Base-by-base conservation (phyloP, 2,797 vertebrate species). In the Eulemur mongoz region DNA sequence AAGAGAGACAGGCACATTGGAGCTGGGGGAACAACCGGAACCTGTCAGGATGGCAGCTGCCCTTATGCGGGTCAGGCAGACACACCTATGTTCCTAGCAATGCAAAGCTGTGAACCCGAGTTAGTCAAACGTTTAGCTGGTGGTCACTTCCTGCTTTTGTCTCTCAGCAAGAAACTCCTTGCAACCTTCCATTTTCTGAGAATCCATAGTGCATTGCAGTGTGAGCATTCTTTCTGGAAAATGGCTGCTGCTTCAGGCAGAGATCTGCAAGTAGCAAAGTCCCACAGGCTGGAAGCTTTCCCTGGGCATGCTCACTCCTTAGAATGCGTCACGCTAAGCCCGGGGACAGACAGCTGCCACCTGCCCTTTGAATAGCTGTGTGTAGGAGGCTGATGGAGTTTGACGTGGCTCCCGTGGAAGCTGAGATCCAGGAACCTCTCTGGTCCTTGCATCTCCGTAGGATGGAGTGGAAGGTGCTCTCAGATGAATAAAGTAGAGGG, bases 281-380 rank as follows among this genome's bases (percentile, higher is more conserved):
- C 17, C 61, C 70, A 18, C 38, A n/a, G 75, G 48, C 76, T 92
- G 91, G 83, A 94, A 89, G 45, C 25, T 88, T 75, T 92, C 89
- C 87, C 63, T 18, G 50, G 87, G 32, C 45, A 17, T 5, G 9
- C 65, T 93, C 30, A 32, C 43, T 92, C 6, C 52, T 72, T 45
- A 23, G 73, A 75, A 61, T 30, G 81, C 12, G 7, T 90, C 96
- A 84, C 2, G 23, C 69, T 38, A 85, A 96, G 84, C 95, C 65
- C 1, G 45, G 57, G 40, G 91, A 45, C 2, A 48, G 87, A 76
- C 86, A 95, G 92, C 69, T 91, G 94, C 72, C 45, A 17, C 32
- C 3, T 61, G 81, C 81, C 95, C 92, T 97, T 96, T 92, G 87
- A 93, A 81, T 91, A 32, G 59, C 17, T 23, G 22, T 5, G 43